These are phyloP conservation scores for Lepidotrigona ventralis DNA, from an alignment of 1,140 invertebrate genomes.

Conservation along the genomic window DNA sequence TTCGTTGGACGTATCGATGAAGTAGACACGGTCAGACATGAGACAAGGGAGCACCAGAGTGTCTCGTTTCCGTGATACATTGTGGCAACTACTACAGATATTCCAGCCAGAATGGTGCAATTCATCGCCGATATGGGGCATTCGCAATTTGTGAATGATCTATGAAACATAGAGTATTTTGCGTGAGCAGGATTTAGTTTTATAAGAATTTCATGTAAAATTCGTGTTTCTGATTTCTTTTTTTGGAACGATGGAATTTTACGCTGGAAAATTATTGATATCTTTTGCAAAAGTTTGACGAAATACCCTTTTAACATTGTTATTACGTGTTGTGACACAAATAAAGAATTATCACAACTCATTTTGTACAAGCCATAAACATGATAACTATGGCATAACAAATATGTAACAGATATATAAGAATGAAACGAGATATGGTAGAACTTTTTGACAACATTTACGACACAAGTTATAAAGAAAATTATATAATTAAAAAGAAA, in stretches of 20 bases:
- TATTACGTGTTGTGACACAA: too few species aligned
- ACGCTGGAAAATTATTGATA: too few species aligned
- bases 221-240: not conserved
- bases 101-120: slow-evolving; percentile 98
- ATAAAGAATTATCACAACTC: too few species aligned
- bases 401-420: too few species aligned
- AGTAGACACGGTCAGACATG: slow-evolving; percentile 91
- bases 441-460: too few species aligned
- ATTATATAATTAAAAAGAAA: too few species aligned
- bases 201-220: not conserved
- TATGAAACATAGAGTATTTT: slow-evolving; percentile 72
- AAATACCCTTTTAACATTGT: too few species aligned
- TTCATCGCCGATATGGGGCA: slow-evolving; percentile 91
- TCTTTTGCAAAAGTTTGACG: too few species aligned
- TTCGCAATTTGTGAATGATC: slow-evolving; percentile 93
- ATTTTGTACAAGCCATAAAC: too few species aligned
- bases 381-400: too few species aligned
- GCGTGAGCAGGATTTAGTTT: not conserved
- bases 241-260: not conserved
- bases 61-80: slow-evolving; percentile 84
- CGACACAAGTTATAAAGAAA: too few species aligned
- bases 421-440: too few species aligned
- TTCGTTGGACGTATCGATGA: slow-evolving; percentile 89
- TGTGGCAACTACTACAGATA: slow-evolving; percentile 94
- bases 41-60: slow-evolving; percentile 91